Conservation (phyloP, 2,113 vertebrate genomes). For the Varanus komodoensis region DNA sequence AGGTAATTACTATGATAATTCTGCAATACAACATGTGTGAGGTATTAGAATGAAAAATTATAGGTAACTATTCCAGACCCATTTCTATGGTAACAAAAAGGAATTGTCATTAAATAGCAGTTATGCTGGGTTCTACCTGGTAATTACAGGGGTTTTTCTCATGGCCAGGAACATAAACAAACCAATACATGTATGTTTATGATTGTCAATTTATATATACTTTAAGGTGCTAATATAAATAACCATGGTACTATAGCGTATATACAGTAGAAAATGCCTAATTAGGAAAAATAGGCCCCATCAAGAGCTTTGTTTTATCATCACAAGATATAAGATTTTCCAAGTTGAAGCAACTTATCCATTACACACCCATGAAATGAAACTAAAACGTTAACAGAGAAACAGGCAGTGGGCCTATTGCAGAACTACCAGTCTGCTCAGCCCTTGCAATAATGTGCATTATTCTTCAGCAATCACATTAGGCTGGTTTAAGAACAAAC, state of each 20-base stretch:
- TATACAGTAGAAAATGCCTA: slow-evolving; percentile 76
- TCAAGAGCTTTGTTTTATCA: slow-evolving; percentile 68
- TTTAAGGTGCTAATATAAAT: slow-evolving; percentile 10
- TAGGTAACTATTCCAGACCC: slow-evolving; percentile 82
- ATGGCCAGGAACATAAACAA: slow-evolving; percentile 84
- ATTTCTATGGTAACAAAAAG: slow-evolving; percentile 90
- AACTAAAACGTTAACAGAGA: not conserved
- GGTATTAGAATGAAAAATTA: slow-evolving; percentile 83
- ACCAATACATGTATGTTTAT: slow-evolving; percentile 81
- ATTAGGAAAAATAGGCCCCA: slow-evolving; percentile 81
- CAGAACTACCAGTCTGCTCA: slow-evolving; percentile 1
- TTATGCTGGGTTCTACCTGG: slow-evolving; percentile 81
- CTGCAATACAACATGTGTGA: slow-evolving; percentile 82
- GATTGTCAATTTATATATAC: slow-evolving; percentile 76
- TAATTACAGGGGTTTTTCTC: slow-evolving; percentile 84
- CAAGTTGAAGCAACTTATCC: slow-evolving; percentile 43
- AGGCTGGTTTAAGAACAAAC: not conserved
- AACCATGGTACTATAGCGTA: slow-evolving; percentile 60
- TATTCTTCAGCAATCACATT: not conserved
- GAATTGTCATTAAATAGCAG: slow-evolving; percentile 86
- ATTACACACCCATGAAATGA: slow-evolving; percentile 41
- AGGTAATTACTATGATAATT: slow-evolving; percentile 88
- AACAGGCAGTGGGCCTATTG: slow-evolving; percentile 1
- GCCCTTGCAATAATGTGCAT: not conserved
- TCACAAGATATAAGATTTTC: slow-evolving; percentile 49